phyloP scores from a whole-genome alignment of 2,797 vertebrate species.

The Megaceryle alcyon region DNA sequence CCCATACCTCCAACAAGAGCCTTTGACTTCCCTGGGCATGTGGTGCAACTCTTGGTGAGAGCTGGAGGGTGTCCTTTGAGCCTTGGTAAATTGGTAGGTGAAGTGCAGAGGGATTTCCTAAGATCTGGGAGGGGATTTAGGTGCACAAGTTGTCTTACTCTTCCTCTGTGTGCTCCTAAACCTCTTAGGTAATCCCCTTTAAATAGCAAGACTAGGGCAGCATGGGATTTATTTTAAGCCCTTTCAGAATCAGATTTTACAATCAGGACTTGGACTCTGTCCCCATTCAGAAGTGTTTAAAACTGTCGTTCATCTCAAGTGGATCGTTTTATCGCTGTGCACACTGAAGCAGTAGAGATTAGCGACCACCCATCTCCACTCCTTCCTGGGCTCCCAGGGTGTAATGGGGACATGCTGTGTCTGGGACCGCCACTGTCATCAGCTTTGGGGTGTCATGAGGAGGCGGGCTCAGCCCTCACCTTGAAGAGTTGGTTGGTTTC shows the following conservation, averaged over 20 bases:
- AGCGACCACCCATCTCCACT: accelerated
- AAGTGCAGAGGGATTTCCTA: background rate
- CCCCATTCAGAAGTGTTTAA: conserved; percentile 2
- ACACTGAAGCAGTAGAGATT: background rate
- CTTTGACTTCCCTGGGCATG: background rate
- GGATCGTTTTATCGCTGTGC: background rate
- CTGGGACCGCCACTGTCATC: background rate
- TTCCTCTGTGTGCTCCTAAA: conserved; percentile 15
- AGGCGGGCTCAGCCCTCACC: background rate
- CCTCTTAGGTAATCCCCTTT: conserved; percentile 53
- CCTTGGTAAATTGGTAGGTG: accelerated
- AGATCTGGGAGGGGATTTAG: background rate
- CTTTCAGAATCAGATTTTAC: conserved; percentile 41
- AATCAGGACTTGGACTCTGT: conserved; percentile 19
- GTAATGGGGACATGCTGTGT: accelerated
- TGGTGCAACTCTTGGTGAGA: background rate
- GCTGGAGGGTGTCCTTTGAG: background rate
- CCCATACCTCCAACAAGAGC: accelerated
- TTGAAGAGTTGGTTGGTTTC: background rate
- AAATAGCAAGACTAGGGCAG: conserved; percentile 44
- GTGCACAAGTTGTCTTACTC: background rate
- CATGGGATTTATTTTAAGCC: conserved; percentile 53
- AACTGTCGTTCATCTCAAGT: background rate
- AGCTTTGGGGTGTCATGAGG: background rate
- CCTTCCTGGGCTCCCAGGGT: background rate